phyloP scores from a whole-genome alignment of 2,888 invertebrate species.

The Mayetiola destructor region DNA sequence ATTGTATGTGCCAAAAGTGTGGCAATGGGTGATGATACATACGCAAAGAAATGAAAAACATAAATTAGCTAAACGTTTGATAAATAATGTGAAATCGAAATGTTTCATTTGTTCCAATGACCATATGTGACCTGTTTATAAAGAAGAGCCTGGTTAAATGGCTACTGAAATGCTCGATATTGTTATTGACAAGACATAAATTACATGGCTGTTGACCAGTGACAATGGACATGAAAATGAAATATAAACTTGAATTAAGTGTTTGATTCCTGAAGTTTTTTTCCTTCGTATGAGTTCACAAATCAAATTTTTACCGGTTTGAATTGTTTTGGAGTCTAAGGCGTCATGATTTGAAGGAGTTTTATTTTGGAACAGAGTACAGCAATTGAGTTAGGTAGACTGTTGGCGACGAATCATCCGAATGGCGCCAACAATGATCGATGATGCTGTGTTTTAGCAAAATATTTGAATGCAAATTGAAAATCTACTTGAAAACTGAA shows the following conservation, averaged over 20 bases:
- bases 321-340: not conserved
- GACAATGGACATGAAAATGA: not conserved
- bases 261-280: not conserved
- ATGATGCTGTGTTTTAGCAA: not conserved
- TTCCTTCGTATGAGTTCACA: not conserved
- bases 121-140: not conserved
- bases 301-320: not conserved
- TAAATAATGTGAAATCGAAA: no score
- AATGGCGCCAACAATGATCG: no score
- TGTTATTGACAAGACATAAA: not conserved
- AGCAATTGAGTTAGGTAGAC: no score
- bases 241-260: not conserved
- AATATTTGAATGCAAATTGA: not conserved
- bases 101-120: conserved; percentile 10
- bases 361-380: no score
- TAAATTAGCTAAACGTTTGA: conserved; percentile 1
- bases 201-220: not conserved
- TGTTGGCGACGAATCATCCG: no score
- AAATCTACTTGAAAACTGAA: not conserved
- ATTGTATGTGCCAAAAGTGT: not conserved
- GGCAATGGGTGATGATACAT: conserved; percentile 1
- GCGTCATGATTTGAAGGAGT: not conserved
- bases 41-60: not conserved
- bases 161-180: no score
- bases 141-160: no score